phyloP scores from a whole-genome alignment of 1,140 invertebrate genomes.

The Drosophila carrolli region DNA sequence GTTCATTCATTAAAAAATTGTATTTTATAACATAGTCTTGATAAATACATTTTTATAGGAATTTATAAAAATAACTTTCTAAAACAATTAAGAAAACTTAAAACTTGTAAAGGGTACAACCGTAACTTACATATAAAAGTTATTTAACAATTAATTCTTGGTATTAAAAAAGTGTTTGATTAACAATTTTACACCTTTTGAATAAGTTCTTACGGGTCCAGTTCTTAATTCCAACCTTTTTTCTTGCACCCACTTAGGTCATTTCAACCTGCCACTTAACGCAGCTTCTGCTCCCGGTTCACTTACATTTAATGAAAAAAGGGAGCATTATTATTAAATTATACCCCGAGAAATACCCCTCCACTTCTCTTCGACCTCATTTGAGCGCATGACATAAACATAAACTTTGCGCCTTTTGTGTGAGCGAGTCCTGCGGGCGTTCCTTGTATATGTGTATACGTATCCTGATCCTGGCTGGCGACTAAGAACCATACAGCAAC shows the following conservation, averaged over 20 bases:
- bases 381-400: slow-evolving; percentile 73
- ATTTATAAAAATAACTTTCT: no score
- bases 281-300: slow-evolving; percentile 24
- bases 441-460: slow-evolving; percentile 25
- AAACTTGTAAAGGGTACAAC: no score
- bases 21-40: no score
- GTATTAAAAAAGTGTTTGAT: no score
- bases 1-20: no score
- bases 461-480: slow-evolving; percentile 61
- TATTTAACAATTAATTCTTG: no score
- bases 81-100: no score
- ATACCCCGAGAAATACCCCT: slow-evolving; percentile 18
- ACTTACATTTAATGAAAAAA: slow-evolving; percentile 76
- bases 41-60: no score
- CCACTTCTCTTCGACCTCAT: slow-evolving; percentile 6
- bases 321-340: slow-evolving; percentile 75
- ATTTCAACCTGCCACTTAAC: slow-evolving; percentile 39
- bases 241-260: not conserved
- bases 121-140: no score
- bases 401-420: slow-evolving; percentile 81
- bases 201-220: not conserved
- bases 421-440: slow-evolving; percentile 49
- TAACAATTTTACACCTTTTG: not conserved
- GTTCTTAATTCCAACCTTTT: slow-evolving; percentile 4
- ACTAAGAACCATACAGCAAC: slow-evolving; percentile 30